Conservation (phyloP, 2,888 invertebrate genomes). For the Scotopteryx bipunctaria region DNA sequence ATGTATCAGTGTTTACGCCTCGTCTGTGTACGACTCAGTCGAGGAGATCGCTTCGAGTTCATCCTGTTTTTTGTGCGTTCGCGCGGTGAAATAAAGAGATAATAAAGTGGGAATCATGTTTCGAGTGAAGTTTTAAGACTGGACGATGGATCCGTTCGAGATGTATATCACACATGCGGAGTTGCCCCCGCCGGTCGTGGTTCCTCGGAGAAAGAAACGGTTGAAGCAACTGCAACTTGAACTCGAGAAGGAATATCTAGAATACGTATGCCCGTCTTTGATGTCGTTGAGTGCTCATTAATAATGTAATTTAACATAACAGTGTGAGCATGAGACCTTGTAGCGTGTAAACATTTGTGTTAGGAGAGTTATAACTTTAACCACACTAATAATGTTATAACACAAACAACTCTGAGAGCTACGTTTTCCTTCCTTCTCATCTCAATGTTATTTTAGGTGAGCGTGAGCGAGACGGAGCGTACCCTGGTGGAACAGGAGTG, state of each 20-base stretch:
- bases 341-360: constrained; percentile 29
- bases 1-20: constrained; percentile 66
- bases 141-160: constrained; percentile 71
- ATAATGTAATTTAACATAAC: constrained; percentile 42
- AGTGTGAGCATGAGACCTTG: constrained; percentile 40
- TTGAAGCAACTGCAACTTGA: constrained; percentile 70
- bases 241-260: constrained; percentile 57
- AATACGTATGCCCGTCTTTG: constrained; percentile 44
- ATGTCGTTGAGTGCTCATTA: constrained; percentile 35
- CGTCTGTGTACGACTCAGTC: constrained; percentile 53
- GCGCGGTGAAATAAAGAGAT: constrained; percentile 50
- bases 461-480: constrained; percentile 83
- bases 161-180: constrained; percentile 75
- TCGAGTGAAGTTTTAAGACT: constrained; percentile 40
- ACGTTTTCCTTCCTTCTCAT: neutral
- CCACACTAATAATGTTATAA: constrained; percentile 19
- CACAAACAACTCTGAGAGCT: neutral
- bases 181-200: constrained; percentile 69
- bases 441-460: constrained; percentile 53
- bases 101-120: constrained; percentile 48
- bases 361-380: constrained; percentile 19
- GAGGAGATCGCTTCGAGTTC: constrained; percentile 57
- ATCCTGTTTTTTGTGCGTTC: constrained; percentile 54
- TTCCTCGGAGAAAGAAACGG: constrained; percentile 75
- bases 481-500: constrained; percentile 95